These are phyloP conservation scores for Sipha flava DNA, from an alignment of 1,140 invertebrate genomes.

Conservation along the genomic window DNA sequence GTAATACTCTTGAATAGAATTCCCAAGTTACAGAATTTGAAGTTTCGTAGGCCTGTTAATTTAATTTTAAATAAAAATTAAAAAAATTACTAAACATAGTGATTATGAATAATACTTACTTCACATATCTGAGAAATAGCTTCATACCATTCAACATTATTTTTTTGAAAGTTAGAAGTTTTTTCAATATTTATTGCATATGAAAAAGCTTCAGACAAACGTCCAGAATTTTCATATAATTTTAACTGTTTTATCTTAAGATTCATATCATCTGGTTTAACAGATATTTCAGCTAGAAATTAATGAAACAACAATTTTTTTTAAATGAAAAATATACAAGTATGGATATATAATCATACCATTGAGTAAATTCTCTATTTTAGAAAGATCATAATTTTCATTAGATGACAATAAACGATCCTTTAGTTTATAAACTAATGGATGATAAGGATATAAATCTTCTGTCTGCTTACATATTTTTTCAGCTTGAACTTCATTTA, in stretches of 20 bases:
- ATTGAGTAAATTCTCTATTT: slow-evolving; percentile 32
- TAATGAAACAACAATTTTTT: too few relatives aligned
- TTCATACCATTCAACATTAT: slow-evolving; percentile 64
- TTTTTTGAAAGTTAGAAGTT: neutral
- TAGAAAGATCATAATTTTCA: slow-evolving; percentile 25
- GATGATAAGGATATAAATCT: slow-evolving; percentile 59
- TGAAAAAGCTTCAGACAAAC: slow-evolving; percentile 4
- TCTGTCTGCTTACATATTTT: slow-evolving; percentile 76
- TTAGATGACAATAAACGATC: slow-evolving; percentile 54
- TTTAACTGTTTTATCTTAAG: slow-evolving; percentile 11
- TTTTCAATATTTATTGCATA: slow-evolving; percentile 21
- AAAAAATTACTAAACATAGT: neutral
- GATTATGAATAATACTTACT: slow-evolving; percentile 18
- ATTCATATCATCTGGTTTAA: neutral
- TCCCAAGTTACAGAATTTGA: slow-evolving; percentile 17
- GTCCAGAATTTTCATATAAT: slow-evolving; percentile 20
- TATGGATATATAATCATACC: slow-evolving; percentile 12
- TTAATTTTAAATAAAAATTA: neutral
- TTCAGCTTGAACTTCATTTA: slow-evolving; percentile 54
- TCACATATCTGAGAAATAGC: slow-evolving; percentile 53
- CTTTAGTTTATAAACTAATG: slow-evolving; percentile 61
- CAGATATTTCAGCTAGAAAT: slow-evolving; percentile 14
- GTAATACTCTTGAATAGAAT: slow-evolving; percentile 15
- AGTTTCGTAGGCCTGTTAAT: neutral
- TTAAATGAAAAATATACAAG: too few relatives aligned